phyloP scores from a whole-genome alignment of 1,140 invertebrate genomes.

The Ridgeia piscesae region DNA sequence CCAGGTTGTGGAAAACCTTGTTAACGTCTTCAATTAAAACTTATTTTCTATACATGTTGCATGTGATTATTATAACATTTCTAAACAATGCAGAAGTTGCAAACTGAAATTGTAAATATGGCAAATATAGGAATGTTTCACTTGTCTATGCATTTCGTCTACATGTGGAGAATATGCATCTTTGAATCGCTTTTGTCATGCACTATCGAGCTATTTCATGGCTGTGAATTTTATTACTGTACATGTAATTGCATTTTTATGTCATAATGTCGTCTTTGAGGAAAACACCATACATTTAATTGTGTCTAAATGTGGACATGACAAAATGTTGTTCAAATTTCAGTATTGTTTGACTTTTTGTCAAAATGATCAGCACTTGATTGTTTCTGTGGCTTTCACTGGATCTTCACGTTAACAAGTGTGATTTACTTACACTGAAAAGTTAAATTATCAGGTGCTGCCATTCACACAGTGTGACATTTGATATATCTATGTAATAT shows the following conservation, averaged over 20 bases:
- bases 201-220: neutral
- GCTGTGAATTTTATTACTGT: neutral
- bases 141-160: neutral
- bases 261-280: neutral
- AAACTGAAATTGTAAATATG: too few relatives aligned
- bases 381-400: neutral
- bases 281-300: neutral
- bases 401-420: neutral
- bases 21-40: neutral
- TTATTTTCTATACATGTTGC: too few relatives aligned
- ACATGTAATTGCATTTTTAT: neutral
- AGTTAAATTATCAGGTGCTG: neutral
- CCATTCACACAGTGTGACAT: neutral
- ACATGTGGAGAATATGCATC: conserved; percentile 26
- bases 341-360: neutral
- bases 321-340: neutral
- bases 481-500: neutral
- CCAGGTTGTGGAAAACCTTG: neutral
- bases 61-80: too few relatives aligned
- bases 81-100: too few relatives aligned
- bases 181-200: neutral
- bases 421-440: neutral
- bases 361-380: neutral
- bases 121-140: neutral
- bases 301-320: neutral